Evolutionary conservation across 1,140 invertebrate genomes (phyloP), one percentile per base, ranked within the genome.

Genomic region (Drosophila subpulchrella): DNA sequence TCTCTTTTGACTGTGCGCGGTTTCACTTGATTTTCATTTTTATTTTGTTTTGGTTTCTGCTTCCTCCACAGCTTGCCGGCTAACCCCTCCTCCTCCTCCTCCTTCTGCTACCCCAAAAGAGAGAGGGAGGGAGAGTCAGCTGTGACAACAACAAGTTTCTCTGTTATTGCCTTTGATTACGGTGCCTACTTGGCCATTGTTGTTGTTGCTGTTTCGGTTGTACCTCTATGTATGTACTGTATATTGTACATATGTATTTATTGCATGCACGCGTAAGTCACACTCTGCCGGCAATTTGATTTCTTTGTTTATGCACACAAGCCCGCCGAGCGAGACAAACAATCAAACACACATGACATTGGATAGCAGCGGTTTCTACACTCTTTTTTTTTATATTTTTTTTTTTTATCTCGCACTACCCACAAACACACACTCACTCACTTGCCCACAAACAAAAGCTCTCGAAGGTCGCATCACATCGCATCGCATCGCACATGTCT

Each of bases 101-200:
- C 50, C 39, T 39, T 10, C 51, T 24, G 4, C 39, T 62, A 50
- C 61, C 47, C 39, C 15, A 41, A 50, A 63, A 34, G 58, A 67
- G 59, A 67, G 46, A 62, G 65, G 65, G 59, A 65, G 56, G 50
- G 72, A 60, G 74, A 78, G 65, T 77, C 75, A 77, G 75, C 75
- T 78, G 75, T 77, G 74, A 77, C 73, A 77, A 77, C 74, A 77
- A 77, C 75, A 77, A 77, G 74, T 77, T 77, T 77, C 50, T 68
- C 74, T 77, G 62, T 72, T 77, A 77, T 77, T 54, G 75, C 75
- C 75, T 68, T 77, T 78, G 74, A 78, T 77, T 78, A 70, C 74
- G 74, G 73, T 77, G 75, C 75, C 73, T 76, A 76, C 73, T 76
- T 67, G 51, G 57, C 41, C 66, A 42, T 48, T 70, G 51, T 56